phyloP scores from a whole-genome alignment of 2,113 vertebrate genomes.

The Cyanoramphus novaezelandiae region DNA sequence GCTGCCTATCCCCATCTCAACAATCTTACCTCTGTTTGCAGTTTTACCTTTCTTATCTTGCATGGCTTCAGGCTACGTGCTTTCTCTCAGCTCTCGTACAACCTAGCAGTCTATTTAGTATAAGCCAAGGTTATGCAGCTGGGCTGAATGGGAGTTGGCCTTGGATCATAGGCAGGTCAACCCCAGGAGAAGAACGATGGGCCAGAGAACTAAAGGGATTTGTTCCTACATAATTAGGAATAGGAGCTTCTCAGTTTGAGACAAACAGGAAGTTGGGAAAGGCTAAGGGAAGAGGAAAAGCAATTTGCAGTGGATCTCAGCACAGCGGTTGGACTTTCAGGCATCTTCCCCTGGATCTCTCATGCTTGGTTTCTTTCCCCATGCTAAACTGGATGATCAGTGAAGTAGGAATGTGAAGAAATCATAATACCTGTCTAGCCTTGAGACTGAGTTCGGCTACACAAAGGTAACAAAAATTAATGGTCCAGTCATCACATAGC shows the following conservation, averaged over 20 bases:
- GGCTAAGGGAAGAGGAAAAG: neutral
- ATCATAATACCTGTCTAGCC: neutral
- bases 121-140: neutral
- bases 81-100: neutral
- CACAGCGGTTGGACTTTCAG: neutral
- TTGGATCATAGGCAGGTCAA: neutral
- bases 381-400: rapidly evolving
- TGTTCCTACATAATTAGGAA: neutral
- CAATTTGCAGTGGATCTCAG: neutral
- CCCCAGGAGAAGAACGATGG: neutral
- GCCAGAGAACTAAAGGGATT: neutral
- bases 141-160: neutral
- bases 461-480: neutral
- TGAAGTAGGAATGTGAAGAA: neutral
- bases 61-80: neutral
- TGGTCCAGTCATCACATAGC: no score
- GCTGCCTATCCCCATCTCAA: neutral
- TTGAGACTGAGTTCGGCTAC: neutral
- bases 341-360: neutral
- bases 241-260: neutral
- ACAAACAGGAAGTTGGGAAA: neutral
- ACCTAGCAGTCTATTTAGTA: neutral
- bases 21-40: neutral
- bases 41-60: conserved; percentile 5
- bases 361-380: neutral